phyloP scores from a whole-genome alignment of 2,113 vertebrate genomes.

The Coracopsis vasa region DNA sequence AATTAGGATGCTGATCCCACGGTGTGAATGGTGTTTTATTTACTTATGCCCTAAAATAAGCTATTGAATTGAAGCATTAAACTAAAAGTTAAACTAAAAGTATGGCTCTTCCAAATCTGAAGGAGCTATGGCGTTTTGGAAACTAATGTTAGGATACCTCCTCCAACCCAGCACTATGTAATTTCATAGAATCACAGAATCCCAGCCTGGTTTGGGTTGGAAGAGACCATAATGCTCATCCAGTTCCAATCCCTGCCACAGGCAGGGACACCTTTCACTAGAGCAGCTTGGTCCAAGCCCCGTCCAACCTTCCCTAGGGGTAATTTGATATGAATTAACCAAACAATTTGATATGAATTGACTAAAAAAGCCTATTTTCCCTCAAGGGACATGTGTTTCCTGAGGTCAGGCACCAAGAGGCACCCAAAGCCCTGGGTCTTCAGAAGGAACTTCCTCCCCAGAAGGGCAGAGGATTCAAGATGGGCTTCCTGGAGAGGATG shows the following conservation, averaged over 20 bases:
- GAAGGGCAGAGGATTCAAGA: neutral
- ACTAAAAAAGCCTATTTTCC: neutral
- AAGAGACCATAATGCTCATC: neutral
- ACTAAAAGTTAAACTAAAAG: conserved; percentile 1
- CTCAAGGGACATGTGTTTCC: neutral
- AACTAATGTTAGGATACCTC: neutral
- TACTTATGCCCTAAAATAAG: conserved; percentile 54
- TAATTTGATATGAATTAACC: neutral
- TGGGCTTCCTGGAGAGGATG: fast-evolving
- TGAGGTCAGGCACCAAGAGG: neutral
- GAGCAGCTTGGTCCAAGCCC: neutral
- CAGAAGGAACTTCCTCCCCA: neutral
- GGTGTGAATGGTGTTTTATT: conserved; percentile 46
- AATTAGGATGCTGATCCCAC: conserved; percentile 34
- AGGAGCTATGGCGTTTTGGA: neutral
- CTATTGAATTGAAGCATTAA: conserved; percentile 16
- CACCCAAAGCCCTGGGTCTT: neutral
- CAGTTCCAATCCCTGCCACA: neutral
- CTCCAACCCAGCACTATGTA: neutral
- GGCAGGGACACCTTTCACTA: neutral
- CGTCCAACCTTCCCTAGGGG: neutral
- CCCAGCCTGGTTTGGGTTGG: neutral
- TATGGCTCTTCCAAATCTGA: neutral
- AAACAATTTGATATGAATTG: neutral
- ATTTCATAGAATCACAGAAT: neutral